These are phyloP conservation scores for Alectura lathami DNA, from an alignment of 2,113 vertebrate species.

Conservation along the genomic window DNA sequence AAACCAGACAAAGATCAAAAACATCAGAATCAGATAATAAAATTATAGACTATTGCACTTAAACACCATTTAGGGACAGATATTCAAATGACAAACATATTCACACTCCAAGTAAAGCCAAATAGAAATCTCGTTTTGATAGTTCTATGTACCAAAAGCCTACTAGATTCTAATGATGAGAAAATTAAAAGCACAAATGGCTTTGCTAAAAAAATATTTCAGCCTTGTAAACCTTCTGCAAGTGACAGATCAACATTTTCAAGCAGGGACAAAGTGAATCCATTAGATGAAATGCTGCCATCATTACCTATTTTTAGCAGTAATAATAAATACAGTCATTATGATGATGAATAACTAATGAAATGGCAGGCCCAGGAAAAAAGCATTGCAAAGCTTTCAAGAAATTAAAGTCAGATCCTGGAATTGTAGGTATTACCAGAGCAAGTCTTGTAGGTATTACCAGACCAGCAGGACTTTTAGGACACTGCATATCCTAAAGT, in stretches of 20 bases:
- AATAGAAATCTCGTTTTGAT: background rate
- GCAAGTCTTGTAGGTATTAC: background rate
- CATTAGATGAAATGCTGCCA: slow-evolving; percentile 46
- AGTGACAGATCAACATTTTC: slow-evolving; percentile 42
- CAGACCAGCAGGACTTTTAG: background rate
- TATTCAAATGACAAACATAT: background rate
- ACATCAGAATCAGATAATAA: background rate
- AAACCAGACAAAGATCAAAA: background rate
- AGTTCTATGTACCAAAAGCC: background rate
- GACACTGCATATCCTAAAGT: background rate
- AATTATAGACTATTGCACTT: background rate
- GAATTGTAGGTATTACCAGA: background rate
- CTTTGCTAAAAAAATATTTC: background rate
- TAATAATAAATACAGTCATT: slow-evolving; percentile 68
- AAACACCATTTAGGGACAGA: background rate
- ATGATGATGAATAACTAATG: slow-evolving; percentile 69
- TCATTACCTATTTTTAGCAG: slow-evolving; percentile 64
- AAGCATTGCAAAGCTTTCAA: slow-evolving; percentile 52
- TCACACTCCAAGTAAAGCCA: background rate
- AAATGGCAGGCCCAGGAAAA: slow-evolving; percentile 59
- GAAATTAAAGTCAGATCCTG: slow-evolving; percentile 52
- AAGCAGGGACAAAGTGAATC: slow-evolving; percentile 32
- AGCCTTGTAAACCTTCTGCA: slow-evolving; percentile 5
- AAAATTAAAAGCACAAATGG: background rate
- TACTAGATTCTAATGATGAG: background rate